Evolutionary conservation across 1,140 invertebrate genomes (phyloP).

Genomic region (Drosophila kepulauana): DNA sequence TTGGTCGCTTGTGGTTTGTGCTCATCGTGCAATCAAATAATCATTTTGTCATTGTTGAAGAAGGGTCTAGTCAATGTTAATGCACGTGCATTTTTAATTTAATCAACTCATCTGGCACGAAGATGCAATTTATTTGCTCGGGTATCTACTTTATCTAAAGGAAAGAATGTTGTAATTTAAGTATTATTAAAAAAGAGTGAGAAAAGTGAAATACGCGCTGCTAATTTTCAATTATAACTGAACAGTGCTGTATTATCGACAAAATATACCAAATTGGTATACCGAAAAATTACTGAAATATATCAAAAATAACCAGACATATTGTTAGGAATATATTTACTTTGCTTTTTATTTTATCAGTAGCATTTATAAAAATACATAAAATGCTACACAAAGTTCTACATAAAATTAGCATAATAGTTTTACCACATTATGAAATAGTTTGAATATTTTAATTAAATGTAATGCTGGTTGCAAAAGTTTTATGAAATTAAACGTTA

Average conservation of each 20-base stretch:
- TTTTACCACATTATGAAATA: neutral
- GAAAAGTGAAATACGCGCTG: too few relatives aligned
- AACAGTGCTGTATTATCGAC: too few relatives aligned
- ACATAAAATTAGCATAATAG: too few relatives aligned
- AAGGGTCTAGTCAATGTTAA: neutral
- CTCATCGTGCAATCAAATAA: conserved; percentile 64
- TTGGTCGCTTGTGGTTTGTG: conserved; percentile 25
- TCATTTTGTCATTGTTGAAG: conserved; percentile 36
- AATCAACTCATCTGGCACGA: conserved; percentile 33
- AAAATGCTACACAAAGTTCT: too few relatives aligned
- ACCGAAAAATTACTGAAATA: too few relatives aligned
- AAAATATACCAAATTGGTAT: too few relatives aligned
- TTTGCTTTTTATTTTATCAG: too few relatives aligned
- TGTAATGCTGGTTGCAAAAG: neutral
- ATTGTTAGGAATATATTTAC: too few relatives aligned
- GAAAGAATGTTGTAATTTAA: neutral
- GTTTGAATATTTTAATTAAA: neutral
- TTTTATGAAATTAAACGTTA: neutral
- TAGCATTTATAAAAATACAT: too few relatives aligned
- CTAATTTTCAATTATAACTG: too few relatives aligned
- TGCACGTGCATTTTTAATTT: conserved; percentile 53
- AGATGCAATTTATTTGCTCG: conserved; percentile 19
- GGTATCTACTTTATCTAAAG: neutral
- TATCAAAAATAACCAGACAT: too few relatives aligned
- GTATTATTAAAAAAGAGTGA: neutral